Base-by-base conservation (phyloP, 2,113 vertebrate genomes). In the Vicugna pacos region DNA sequence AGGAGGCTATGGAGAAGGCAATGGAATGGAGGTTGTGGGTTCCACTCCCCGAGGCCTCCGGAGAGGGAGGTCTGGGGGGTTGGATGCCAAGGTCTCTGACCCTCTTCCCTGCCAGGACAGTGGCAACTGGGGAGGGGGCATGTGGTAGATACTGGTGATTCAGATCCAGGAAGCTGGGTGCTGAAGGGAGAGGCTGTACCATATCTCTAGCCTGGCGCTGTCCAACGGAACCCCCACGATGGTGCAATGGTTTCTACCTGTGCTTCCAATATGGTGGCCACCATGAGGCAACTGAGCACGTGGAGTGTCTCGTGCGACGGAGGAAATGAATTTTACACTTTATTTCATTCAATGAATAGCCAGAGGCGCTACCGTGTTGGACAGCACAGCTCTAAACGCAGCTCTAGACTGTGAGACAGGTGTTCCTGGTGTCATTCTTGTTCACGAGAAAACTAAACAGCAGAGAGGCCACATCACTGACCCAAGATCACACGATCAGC, bases 271-370 rank as follows among this genome's bases (percentile, higher is more conserved):
- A 10, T 4, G 48, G 72, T 4, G 30, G 50, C 10, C 32, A 13
- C 56, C 16, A 35, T 2, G 50, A 17, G 76, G 79, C 0, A 3
- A 20, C 48, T 1, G 13, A 70, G 8, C 24, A 24, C 62, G 20
- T 0, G 67, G 67, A 35, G 73, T 8, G 30, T 6, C 30, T 5
- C 58, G n/a, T 0, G 8, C 32, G 10, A 30, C 1, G 2, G 35
- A 69, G 32, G 24, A 72, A 32, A 6, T 11, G 64, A 89, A 56
- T 28, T n/a, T 26, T 16, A 20, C 6, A 11, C 26, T 93, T 42
- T 16, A 38, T 48, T 79, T 80, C 15, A n/a, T 89, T 93, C 52
- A 20, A 48, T 12, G 20, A 46, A 35, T 3, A 20, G 62, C 35
- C 54, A 15, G n/a, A 30, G 0, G 28, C 15, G 42, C 28, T n/a